Conservation (phyloP, 2,888 invertebrate genomes). For the Folsomia candida region DNA sequence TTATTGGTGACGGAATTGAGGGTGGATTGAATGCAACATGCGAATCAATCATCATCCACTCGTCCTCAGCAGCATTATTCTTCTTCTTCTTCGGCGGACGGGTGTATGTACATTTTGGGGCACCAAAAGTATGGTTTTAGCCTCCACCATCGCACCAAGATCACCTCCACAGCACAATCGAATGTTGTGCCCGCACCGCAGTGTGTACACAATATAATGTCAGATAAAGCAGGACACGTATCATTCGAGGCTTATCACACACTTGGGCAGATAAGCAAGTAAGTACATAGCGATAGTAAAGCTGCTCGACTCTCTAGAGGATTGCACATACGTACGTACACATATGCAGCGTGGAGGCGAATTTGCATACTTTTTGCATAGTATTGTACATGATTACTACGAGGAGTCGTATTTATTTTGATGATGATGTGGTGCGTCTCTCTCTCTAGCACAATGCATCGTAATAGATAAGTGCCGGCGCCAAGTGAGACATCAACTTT, state of each 20-base stretch:
- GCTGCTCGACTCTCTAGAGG: no score
- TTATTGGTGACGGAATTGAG: neutral
- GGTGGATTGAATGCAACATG: neutral
- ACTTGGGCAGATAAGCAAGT: neutral
- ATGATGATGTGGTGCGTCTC: no score
- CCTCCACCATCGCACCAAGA: neutral
- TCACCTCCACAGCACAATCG: neutral
- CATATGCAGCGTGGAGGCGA: no score
- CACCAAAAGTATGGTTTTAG: neutral
- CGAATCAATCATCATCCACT: neutral
- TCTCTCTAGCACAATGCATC: neutral
- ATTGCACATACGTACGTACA: no score
- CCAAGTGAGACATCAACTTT: constrained; percentile 3
- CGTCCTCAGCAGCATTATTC: neutral
- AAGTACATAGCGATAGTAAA: neutral
- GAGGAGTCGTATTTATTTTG: no score
- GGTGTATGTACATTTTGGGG: no score
- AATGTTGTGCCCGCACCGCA: neutral
- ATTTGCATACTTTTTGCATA: no score
- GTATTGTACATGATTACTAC: no score
- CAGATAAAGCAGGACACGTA: neutral
- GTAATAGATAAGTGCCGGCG: neutral
- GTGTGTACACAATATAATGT: neutral
- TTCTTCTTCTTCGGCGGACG: no score
- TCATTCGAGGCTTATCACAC: neutral